These are phyloP conservation scores for Anagrus nilaparvatae DNA, from an alignment of 1,140 invertebrate species.

Conservation along the genomic window DNA sequence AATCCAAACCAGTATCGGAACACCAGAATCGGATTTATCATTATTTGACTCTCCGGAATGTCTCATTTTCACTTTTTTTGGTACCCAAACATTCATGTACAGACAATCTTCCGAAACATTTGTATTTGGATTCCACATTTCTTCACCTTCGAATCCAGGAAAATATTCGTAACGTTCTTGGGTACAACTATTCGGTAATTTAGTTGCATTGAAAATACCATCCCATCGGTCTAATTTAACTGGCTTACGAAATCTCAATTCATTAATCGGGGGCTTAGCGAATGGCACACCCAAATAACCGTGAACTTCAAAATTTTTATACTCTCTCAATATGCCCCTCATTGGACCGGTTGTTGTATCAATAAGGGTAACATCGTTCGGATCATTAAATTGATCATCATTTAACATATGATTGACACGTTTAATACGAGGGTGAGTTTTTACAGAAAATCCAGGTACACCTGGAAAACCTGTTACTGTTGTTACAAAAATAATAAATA, in stretches of 20 bases:
- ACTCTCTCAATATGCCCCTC: conserved; percentile 63
- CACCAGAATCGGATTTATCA: conserved; percentile 42
- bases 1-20: conserved; percentile 84
- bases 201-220: conserved; percentile 67
- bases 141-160: conserved; percentile 79
- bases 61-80: conserved; percentile 59
- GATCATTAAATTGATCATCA: conserved; percentile 44
- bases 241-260: conserved; percentile 78
- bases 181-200: conserved; percentile 71
- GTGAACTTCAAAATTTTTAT: conserved; percentile 72
- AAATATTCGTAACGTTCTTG: conserved; percentile 83
- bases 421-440: too few species aligned
- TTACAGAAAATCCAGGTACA: too few species aligned
- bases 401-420: too few species aligned
- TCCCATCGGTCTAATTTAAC: conserved; percentile 77
- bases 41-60: conserved; percentile 46
- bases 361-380: conserved; percentile 65
- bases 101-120: conserved; percentile 88
- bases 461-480: too few species aligned
- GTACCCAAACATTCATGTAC: conserved; percentile 88
- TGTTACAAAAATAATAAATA: too few species aligned
- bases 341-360: conserved; percentile 70
- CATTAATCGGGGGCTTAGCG: conserved; percentile 82
- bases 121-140: conserved; percentile 93
- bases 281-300: conserved; percentile 91